Evolutionary conservation across 2,113 vertebrate species (phyloP).

Genomic region (Crypturellus undulatus): DNA sequence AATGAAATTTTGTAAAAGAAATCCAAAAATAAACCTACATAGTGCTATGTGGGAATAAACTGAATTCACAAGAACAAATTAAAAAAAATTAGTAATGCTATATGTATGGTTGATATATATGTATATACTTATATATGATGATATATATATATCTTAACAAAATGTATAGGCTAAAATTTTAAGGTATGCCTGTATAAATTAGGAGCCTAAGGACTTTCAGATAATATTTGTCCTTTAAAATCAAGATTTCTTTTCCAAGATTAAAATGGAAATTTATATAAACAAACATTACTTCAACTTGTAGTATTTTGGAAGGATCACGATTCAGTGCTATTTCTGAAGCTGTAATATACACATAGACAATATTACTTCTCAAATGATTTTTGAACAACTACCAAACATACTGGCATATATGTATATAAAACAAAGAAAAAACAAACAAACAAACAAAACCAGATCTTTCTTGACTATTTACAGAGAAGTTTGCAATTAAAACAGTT

Average conservation of each 20-base stretch:
- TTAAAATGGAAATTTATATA: not conserved
- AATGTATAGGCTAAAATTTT: not conserved
- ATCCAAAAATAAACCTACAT: not conserved
- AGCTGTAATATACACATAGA: not conserved
- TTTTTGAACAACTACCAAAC: slow-evolving; percentile 22
- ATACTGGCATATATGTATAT: not conserved
- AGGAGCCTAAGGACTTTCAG: not conserved
- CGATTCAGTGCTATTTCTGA: not conserved
- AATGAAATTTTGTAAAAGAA: not conserved
- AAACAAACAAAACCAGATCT: not conserved
- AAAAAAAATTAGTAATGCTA: not conserved
- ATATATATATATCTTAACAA: not conserved
- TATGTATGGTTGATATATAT: not conserved
- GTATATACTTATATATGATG: too few species aligned
- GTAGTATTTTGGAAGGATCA: not conserved
- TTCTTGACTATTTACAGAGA: not conserved
- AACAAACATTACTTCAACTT: not conserved
- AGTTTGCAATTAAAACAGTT: not conserved
- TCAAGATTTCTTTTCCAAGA: not conserved
- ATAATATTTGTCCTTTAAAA: not conserved
- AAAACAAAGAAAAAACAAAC: slow-evolving; percentile 1
- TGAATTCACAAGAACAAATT: not conserved
- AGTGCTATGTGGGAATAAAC: not conserved
- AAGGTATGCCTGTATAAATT: not conserved
- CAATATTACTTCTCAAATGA: not conserved